Evolutionary conservation across 2,888 invertebrate genomes (phyloP), one percentile per base, ranked within the genome.

Genomic region (Ditylenchus weischeri): DNA sequence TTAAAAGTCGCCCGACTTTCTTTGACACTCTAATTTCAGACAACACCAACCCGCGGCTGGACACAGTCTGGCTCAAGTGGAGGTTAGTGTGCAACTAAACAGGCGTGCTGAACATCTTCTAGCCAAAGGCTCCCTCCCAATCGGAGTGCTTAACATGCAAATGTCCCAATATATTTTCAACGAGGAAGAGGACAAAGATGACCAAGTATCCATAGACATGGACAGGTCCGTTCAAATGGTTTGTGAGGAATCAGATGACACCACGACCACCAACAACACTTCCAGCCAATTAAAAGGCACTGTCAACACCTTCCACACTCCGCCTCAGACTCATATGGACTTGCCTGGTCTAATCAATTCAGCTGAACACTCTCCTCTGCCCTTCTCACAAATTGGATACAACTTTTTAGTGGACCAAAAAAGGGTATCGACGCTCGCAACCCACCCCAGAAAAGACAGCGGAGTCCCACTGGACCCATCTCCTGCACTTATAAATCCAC

Each of bases 161-260:
- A 57, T 68, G 60, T 43, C 50, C 10, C 68, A 68, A 36, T 63
- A 73, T 57, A 66, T 73, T 29, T 62, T 69, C n/a, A 78, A 78
- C 35, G 79, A 79, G 59, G 54, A 54, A 54, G 54, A 54, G 11
- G 69, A 68, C 36, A 43, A 15, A 43, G 43, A 43, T 1, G 43
- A 43, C 43, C 43, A 43, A 15, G 15, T 43, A 2, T 43, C 43
- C 15, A 15, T 38, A 11, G 38, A 38, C n/a, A n/a, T 29, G 43
- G 15, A 43, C 15, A 21, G 38, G 29, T 79, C 79, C 4, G 73
- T 79, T 60, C 78, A 79, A 62, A 79, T 79, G 79, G 54, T 79
- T 4, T 79, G 79, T 66, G 79, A 79, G 67, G 79, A 79, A 58
- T 76, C 76, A 0, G 79, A 79, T 64, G 72, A 72, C 62, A 72